phyloP scores from a whole-genome alignment of 2,888 invertebrate genomes.

The Hydraecia micacea region DNA sequence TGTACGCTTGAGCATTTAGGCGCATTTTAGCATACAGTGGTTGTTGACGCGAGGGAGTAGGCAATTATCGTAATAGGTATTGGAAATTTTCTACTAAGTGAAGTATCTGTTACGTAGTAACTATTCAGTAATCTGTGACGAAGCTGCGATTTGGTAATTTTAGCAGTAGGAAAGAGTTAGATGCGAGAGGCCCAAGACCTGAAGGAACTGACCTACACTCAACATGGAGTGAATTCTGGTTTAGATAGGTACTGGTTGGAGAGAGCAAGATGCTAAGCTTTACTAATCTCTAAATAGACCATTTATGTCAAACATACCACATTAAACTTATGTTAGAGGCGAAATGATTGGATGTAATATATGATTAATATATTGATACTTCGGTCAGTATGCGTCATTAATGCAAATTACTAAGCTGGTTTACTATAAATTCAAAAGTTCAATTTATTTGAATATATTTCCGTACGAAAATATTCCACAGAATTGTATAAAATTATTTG shows the following conservation, averaged over 20 bases:
- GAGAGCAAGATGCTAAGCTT: background rate
- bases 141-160: background rate
- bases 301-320: background rate
- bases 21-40: too few relatives aligned
- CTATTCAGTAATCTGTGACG: too few relatives aligned
- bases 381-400: background rate
- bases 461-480: background rate
- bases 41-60: too few relatives aligned
- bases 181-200: background rate
- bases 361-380: background rate
- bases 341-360: background rate
- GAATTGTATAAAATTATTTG: background rate
- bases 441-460: background rate
- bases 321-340: too few relatives aligned
- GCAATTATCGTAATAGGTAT: too few relatives aligned
- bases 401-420: background rate
- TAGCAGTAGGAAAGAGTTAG: background rate
- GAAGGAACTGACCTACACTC: background rate
- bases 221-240: background rate
- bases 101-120: too few relatives aligned
- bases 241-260: background rate
- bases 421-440: background rate
- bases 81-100: too few relatives aligned
- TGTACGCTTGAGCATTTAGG: too few relatives aligned
- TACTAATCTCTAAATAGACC: background rate